phyloP scores from a whole-genome alignment of 2,888 invertebrate species.

The Polydrusus pterygomalis region DNA sequence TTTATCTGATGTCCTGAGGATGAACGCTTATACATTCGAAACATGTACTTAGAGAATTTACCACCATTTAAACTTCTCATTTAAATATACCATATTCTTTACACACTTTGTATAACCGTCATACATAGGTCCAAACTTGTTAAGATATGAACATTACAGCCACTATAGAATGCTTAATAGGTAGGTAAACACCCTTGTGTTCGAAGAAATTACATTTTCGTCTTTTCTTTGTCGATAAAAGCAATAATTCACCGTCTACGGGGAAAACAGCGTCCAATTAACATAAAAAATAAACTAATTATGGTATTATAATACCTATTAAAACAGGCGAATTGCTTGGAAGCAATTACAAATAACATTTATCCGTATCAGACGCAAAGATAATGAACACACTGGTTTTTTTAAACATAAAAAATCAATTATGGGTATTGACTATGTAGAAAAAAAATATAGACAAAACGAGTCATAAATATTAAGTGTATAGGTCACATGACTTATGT shows the following conservation, averaged over 20 bases:
- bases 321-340: not conserved
- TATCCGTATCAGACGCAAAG: conserved; percentile 1
- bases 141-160: too few species aligned
- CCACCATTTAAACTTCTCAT: too few species aligned
- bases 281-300: conserved; percentile 6
- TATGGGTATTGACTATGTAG: not conserved
- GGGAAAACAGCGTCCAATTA: conserved; percentile 3
- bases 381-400: conserved; percentile 8
- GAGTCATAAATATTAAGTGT: conserved; percentile 3
- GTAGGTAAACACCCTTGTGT: too few species aligned
- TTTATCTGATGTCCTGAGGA: too few species aligned
- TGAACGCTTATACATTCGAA: too few species aligned
- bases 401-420: not conserved
- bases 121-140: too few species aligned
- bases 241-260: not conserved
- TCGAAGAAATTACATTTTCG: too few species aligned
- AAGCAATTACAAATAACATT: not conserved
- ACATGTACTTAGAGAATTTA: too few species aligned
- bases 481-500: not conserved
- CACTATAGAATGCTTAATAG: too few species aligned
- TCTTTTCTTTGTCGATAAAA: conserved; percentile 4
- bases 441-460: not conserved
- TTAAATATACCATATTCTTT: too few species aligned
- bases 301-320: not conserved
- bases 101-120: too few species aligned